Base-by-base conservation (phyloP, 2,797 vertebrate genomes). In the Premnoplex brunnescens region DNA sequence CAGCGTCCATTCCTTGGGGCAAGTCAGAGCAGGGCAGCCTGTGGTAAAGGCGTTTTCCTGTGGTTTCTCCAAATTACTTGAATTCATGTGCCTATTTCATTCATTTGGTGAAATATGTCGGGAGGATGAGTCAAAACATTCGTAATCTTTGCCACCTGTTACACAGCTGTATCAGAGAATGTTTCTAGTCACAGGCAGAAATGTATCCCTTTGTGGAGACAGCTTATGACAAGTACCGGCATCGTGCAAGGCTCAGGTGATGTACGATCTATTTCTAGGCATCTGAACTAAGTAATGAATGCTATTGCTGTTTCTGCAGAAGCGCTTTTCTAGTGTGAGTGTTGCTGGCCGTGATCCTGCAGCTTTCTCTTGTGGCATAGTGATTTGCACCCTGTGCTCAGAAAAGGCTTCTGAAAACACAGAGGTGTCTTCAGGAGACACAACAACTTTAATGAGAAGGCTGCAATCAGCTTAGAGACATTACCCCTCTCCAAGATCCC, bases 251-350 rank as follows among this genome's bases (percentile, higher is more conserved):
- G 22, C 28, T 71, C 58, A 39, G 60, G 23, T 49, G 34, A 37
- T 37, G 19, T 15, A 64, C 74, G 14, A 67, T 37, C 18, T 21
- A 14, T 24, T 46, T 79, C 39, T 16, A 75, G 39, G 16, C 32
- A 28, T 76, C 26, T 59, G 28, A 26, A 41, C 3, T 8, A 22
- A 32, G 48, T 21, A 21, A 15, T 3, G 22, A 89, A 20, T 17
- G 3, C 9, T 44, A 14, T 12, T 39, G 22, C 10, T 30, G 12
- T 32, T 67, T 64, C 28, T 78, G 20, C 10, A 39, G 59, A 68
- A 19, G 6, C 3, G 1, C 27, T 84, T 30, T 16, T 74, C 30
- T 32, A 7, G 16, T 7, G 0, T n/a, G 58, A 49, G 28, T 0
- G 1, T 30, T 59, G 12, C 17, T 66, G 39, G 19, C 28, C 14